Conservation (phyloP, 2,888 invertebrate species). For the Belgica antarctica region DNA sequence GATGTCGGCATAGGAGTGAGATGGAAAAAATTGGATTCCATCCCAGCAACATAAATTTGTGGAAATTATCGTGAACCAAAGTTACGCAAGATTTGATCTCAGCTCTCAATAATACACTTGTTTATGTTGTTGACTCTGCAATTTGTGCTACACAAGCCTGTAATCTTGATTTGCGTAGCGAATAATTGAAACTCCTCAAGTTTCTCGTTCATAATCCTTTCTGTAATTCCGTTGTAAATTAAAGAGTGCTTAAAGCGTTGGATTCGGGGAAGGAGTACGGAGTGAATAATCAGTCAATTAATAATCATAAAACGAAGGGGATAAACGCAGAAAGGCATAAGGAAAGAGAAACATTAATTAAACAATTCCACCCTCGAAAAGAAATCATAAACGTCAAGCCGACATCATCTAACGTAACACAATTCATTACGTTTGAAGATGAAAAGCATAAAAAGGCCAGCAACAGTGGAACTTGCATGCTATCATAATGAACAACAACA, state of each 20-base stretch:
- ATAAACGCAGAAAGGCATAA: not conserved
- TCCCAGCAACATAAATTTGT: not conserved
- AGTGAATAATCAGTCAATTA: constrained; percentile 40
- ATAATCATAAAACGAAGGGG: constrained; percentile 16
- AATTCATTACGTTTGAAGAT: not conserved
- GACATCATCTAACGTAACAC: not conserved
- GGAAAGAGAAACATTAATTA: constrained; percentile 27
- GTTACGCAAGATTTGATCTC: no score
- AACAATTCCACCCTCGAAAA: not conserved
- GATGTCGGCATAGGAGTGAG: not conserved
- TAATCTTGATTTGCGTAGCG: not conserved
- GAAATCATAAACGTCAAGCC: constrained; percentile 22
- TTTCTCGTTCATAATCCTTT: constrained; percentile 18
- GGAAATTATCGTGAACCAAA: not conserved
- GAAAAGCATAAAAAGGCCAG: not conserved
- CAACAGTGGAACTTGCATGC: constrained; percentile 11
- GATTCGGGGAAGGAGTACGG: not conserved
- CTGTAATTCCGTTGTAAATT: constrained; percentile 27
- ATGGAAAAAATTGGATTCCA: not conserved
- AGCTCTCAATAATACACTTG: not conserved
- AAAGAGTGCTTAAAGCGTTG: not conserved
- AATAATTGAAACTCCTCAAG: constrained; percentile 14
- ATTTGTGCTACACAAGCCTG: no score
- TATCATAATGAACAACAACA: not conserved
- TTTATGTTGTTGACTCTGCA: not conserved